Conservation (phyloP, 2,113 vertebrate species). For the Probosciger aterrimus region DNA sequence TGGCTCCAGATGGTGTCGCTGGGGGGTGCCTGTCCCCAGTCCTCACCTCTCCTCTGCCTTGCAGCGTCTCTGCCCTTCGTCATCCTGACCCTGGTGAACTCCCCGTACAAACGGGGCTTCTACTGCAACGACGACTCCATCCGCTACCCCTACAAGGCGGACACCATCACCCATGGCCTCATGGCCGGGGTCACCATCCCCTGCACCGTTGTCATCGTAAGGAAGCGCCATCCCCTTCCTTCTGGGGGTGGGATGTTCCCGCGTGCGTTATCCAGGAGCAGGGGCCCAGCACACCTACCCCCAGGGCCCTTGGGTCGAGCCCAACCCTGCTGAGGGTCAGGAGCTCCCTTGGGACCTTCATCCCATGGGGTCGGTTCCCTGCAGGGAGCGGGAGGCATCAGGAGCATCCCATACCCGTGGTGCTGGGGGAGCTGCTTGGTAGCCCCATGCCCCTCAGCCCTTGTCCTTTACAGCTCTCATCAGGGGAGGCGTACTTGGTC, state of each 20-base stretch:
- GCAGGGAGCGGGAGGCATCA: not conserved
- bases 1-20: not conserved
- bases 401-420: not conserved
- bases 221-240: not conserved
- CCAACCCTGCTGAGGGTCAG: not conserved
- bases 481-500: constrained; percentile 89
- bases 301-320: not conserved
- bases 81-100: constrained; percentile 83
- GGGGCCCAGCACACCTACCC: not conserved
- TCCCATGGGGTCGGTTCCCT: not conserved
- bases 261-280: accelerated
- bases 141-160: constrained; percentile 85
- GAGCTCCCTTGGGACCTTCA: accelerated
- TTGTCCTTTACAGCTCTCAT: constrained; percentile 75
- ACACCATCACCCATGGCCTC: constrained; percentile 90
- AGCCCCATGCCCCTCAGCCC: not conserved
- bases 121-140: constrained; percentile 90
- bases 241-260: not conserved
- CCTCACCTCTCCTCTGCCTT: not conserved
- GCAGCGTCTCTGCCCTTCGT: constrained; percentile 87
- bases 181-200: constrained; percentile 89
- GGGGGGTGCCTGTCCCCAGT: not conserved
- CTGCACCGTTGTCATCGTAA: constrained; percentile 87
- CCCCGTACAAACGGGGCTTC: constrained; percentile 85
- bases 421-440: not conserved